Conservation (phyloP, 2,113 vertebrate genomes). For the Naja naja region DNA sequence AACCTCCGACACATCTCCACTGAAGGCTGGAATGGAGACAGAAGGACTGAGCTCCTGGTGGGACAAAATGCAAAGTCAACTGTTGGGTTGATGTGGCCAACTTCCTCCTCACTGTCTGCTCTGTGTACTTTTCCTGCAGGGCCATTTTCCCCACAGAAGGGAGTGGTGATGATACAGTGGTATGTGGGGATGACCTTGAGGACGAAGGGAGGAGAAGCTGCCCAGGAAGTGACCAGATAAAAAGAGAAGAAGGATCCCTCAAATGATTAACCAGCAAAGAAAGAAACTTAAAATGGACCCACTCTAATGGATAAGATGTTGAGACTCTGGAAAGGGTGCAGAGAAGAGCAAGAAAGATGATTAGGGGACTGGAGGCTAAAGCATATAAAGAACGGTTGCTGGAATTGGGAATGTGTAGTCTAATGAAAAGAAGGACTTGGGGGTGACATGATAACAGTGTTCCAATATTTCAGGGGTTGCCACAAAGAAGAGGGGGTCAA, state of each 20-base stretch:
- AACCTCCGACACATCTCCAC: not conserved
- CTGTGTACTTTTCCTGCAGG: not conserved
- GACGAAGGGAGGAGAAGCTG: not conserved
- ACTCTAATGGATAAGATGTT: not conserved
- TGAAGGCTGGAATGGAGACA: not conserved
- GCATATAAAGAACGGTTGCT: not conserved
- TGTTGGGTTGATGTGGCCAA: not conserved
- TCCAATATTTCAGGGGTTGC: not conserved
- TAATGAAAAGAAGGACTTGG: not conserved
- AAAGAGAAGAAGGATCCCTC: not conserved
- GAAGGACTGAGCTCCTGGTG: not conserved
- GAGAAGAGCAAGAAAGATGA: not conserved
- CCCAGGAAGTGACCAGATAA: not conserved
- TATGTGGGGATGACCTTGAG: not conserved
- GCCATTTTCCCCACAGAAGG: not conserved
- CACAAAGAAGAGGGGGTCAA: not conserved
- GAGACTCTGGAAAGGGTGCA: not conserved
- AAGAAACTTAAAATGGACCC: not conserved
- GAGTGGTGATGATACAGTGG: not conserved
- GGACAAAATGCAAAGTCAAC: not conserved
- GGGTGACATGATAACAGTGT: not conserved
- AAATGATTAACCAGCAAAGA: not conserved
- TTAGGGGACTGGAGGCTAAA: not conserved
- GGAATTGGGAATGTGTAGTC: not conserved
- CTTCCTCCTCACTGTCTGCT: not conserved